Evolutionary conservation across 2,113 vertebrate species (phyloP), one percentile per base, ranked within the genome.

Genomic region (Lasiurus cinereus): DNA sequence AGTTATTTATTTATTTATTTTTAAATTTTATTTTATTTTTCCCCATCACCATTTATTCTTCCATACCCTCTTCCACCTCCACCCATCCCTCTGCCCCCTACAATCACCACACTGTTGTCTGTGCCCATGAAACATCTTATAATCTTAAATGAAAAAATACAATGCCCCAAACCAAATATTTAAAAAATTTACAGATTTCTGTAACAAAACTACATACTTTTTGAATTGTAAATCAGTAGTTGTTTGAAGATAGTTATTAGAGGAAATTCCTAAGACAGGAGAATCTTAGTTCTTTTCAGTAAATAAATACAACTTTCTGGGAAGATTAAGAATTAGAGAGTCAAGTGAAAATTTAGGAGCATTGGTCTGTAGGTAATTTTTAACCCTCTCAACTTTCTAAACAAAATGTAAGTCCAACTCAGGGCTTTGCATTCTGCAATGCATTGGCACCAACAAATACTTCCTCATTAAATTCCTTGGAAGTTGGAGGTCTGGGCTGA

Each of bases 231-330:
- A 69, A 4, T 54, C 13, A 79, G 48, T 80, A 69, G 48, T 69
- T n/a, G n/a, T 33, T 88, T 70, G 48, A 70, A 79, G 76, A 56
- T 39, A 69, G 54, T 90, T 67, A 69, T 69, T 69, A 90, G 69
- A 56, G 73, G 19, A 78, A 52, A n/a, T 36, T 90, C 19, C 62
- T 43, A 54, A 36, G 31, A 54, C 33, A 90, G 62, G 19, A 79
- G 27, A 79, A 43, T 87, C 48, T 79, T 69, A 14, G 27, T 78
- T 90, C 54, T 48, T 48, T 69, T 90, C 39, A 39, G 59, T 89
- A 67, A 69, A n/a, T 52, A 39, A 43, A n/a, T 48, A 22, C 48
- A 79, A n/a, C 33, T 90, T 79, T 89, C n/a, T 67, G n/a, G 29
- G 52, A 64, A 76, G 29, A 13, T 86, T 27, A n/a, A n/a, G 70